phyloP scores from a whole-genome alignment of 2,888 invertebrate genomes.

The Amiota minor region DNA sequence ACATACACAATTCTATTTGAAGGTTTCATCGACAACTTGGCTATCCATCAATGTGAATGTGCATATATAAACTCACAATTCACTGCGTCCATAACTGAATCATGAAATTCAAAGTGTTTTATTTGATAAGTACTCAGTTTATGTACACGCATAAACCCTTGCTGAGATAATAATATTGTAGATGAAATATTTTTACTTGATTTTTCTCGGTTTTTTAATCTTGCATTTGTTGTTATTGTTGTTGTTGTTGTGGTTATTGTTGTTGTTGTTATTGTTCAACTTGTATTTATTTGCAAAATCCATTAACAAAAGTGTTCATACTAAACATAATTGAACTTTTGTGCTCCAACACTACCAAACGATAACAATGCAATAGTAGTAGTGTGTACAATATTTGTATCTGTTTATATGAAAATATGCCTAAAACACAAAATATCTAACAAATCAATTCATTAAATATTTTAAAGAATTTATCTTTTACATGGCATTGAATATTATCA shows the following conservation, averaged over 20 bases:
- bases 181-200: too few species aligned
- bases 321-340: neutral
- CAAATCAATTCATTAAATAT: neutral
- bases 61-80: neutral
- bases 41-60: too few species aligned
- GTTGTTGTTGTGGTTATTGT: neutral
- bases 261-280: neutral
- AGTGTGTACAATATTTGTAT: too few species aligned
- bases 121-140: conserved; percentile 11
- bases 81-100: conserved; percentile 11
- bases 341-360: too few species aligned
- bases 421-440: too few species aligned
- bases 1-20: too few species aligned
- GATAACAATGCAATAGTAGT: too few species aligned
- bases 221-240: neutral
- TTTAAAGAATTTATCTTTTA: neutral
- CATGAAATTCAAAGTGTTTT: conserved; percentile 7
- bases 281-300: conserved; percentile 2
- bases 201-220: neutral
- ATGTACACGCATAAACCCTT: too few species aligned
- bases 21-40: too few species aligned
- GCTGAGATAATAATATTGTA: too few species aligned
- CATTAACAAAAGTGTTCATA: conserved; percentile 15
- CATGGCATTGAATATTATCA: neutral
- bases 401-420: too few species aligned